These are phyloP conservation scores for Incurvaria masculella DNA, from an alignment of 2,888 invertebrate species.

Conservation along the genomic window DNA sequence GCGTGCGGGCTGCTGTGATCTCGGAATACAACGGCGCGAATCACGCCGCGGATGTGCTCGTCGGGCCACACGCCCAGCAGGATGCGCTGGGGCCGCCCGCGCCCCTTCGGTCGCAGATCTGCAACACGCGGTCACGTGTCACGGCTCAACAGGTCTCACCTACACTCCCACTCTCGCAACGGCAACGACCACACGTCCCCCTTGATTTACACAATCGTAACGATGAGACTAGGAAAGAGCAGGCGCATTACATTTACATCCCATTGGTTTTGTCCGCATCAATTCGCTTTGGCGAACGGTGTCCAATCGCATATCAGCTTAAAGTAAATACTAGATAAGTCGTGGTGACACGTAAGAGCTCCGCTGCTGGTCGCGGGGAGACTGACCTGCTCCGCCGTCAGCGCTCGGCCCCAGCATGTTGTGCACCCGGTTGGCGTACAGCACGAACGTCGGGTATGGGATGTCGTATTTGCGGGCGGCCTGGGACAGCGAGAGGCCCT, in stretches of 20 bases:
- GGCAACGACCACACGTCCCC: background rate
- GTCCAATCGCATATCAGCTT: too few species aligned
- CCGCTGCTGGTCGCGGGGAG: too few species aligned
- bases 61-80: conserved; percentile 91
- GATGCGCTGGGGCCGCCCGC: conserved; percentile 88
- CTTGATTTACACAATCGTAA: too few species aligned
- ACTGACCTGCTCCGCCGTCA: conserved; percentile 84
- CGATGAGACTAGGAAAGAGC: too few species aligned
- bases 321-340: too few species aligned
- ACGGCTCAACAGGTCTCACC: too few species aligned
- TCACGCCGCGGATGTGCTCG: conserved; percentile 90
- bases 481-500: conserved; percentile 84
- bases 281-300: too few species aligned
- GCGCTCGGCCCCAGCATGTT: conserved; percentile 93
- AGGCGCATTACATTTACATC: too few species aligned
- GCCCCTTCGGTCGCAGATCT: conserved; percentile 88
- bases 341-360: too few species aligned
- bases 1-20: conserved; percentile 69
- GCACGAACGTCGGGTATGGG: conserved; percentile 90
- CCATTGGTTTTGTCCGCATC: too few species aligned
- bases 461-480: conserved; percentile 93
- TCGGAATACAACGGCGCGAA: conserved; percentile 88
- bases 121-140: conserved; percentile 32
- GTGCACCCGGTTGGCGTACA: conserved; percentile 90
- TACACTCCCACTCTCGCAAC: background rate